Conservation (phyloP, 1,140 invertebrate genomes). For the Neelides sp. region DNA sequence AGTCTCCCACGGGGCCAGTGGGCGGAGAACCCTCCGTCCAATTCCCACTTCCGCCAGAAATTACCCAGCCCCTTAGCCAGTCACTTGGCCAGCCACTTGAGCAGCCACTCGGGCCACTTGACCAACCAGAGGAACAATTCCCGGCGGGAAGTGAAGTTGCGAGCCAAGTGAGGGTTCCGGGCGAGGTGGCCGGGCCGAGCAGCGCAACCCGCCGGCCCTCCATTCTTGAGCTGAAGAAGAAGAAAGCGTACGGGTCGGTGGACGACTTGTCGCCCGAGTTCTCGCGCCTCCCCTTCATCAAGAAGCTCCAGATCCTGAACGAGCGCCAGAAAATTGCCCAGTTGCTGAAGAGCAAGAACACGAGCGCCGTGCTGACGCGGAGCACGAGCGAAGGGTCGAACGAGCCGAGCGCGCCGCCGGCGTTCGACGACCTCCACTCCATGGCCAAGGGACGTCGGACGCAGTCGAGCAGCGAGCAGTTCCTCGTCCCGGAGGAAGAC, state of each 20-base stretch:
- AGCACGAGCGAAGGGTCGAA: constrained; percentile 63
- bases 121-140: too few relatives aligned
- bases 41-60: not conserved
- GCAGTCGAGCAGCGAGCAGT: constrained; percentile 19
- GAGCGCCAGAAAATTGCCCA: constrained; percentile 73
- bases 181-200: not conserved
- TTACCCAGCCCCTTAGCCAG: too few relatives aligned
- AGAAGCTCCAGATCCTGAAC: constrained; percentile 73
- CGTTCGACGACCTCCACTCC: constrained; percentile 14
- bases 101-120: too few relatives aligned
- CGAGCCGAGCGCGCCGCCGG: constrained; percentile 33
- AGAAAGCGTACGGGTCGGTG: constrained; percentile 59
- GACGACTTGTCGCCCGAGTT: constrained; percentile 79
- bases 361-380: constrained; percentile 41
- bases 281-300: constrained; percentile 70
- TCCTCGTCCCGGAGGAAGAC: constrained; percentile 1
- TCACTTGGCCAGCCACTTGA: too few relatives aligned
- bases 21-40: not conserved
- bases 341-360: constrained; percentile 51
- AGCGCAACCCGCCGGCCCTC: not conserved
- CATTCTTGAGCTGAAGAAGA: not conserved
- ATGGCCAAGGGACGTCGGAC: constrained; percentile 16
- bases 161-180: constrained; percentile 23
- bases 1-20: not conserved
- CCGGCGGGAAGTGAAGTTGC: too few relatives aligned